These are phyloP conservation scores for Epinephelus lanceolatus DNA, from an alignment of 2,113 vertebrate genomes.

Conservation along the genomic window DNA sequence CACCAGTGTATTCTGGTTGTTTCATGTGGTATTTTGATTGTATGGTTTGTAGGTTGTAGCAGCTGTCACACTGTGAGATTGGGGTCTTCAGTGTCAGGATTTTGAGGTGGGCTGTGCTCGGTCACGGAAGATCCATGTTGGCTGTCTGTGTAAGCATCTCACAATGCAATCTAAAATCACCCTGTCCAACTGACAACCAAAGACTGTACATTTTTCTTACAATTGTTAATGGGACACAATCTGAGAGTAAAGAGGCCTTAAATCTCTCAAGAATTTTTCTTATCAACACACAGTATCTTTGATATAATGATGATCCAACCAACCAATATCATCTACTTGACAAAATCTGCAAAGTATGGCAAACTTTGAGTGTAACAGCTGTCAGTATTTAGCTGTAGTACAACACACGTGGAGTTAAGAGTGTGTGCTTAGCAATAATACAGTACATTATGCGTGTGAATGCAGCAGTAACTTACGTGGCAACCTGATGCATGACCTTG, in stretches of 20 bases:
- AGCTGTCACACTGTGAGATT: background rate
- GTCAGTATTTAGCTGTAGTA: background rate
- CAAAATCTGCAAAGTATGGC: too few species aligned
- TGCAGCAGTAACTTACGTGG: slow-evolving; percentile 87
- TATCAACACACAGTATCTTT: background rate
- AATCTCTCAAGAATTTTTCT: background rate
- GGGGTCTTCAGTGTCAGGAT: background rate
- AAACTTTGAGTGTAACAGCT: too few species aligned
- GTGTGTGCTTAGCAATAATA: background rate
- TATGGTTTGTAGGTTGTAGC: background rate
- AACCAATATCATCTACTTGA: background rate
- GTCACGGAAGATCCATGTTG: background rate
- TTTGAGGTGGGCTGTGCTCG: background rate
- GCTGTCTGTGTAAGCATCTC: background rate
- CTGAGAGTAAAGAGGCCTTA: background rate
- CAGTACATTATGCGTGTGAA: background rate
- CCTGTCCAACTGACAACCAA: background rate
- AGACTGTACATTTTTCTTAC: background rate
- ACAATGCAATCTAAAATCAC: background rate
- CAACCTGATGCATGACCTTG: slow-evolving; percentile 97
- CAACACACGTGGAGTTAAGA: background rate
- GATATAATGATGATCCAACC: background rate
- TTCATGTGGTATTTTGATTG: background rate
- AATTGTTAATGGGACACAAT: background rate
- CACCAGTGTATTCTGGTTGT: background rate